phyloP scores from a whole-genome alignment of 2,113 vertebrate species.

The Mus spicilegus region DNA sequence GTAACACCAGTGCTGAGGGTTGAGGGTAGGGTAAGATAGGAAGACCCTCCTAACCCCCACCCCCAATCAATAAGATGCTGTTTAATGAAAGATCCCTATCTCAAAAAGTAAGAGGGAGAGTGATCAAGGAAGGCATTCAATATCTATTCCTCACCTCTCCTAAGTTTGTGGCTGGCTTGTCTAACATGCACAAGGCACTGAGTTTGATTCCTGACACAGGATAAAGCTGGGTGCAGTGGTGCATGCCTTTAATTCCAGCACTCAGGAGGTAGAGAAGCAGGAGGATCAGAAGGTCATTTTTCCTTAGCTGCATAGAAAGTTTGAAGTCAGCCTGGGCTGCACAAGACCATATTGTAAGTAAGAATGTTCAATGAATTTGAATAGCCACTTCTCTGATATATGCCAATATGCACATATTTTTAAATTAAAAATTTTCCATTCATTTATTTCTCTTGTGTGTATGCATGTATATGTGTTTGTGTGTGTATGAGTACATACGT shows the following conservation, averaged over 20 bases:
- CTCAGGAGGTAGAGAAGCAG: neutral
- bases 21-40: neutral
- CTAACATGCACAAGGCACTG: neutral
- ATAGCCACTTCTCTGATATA: neutral
- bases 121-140: neutral
- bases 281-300: neutral
- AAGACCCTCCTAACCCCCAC: no score
- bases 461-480: neutral
- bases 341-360: neutral
- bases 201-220: neutral
- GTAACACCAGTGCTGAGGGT: neutral
- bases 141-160: neutral
- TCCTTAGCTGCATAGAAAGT: neutral
- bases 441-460: neutral
- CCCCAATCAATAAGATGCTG: neutral
- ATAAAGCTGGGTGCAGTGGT: neutral
- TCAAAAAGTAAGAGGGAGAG: neutral
- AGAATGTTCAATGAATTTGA: neutral
- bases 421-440: neutral
- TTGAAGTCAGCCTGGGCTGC: neutral
- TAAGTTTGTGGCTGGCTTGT: neutral
- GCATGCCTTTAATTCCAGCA: neutral
- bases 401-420: neutral
- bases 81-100: neutral
- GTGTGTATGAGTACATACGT: neutral